Evolutionary conservation across 2,797 vertebrate genomes (phyloP), one percentile per base, ranked within the genome.

Genomic region (Chromis chromis): DNA sequence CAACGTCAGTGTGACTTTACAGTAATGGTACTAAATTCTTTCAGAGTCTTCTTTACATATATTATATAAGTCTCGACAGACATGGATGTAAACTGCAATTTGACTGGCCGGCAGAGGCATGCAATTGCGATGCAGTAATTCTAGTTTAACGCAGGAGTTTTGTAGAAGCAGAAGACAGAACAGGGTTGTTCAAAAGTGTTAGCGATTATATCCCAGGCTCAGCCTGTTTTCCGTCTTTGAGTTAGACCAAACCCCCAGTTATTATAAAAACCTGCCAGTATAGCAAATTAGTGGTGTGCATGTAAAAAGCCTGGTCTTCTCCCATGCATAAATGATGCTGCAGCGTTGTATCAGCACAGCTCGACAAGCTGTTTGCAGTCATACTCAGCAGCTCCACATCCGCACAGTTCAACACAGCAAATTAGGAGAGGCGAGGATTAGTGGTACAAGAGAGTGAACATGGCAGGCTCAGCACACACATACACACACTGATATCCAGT

Each of bases 391-490:
- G 86, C 86, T 89, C 84, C 83, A 88, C 86, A 83, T 87, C 84
- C 78, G 58, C 81, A 84, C 82, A 81, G 65, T 84, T 91, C 90
- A 86, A 88, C 90, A 70, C 82, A 86, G 88, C 92, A 93, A 93
- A 93, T 89, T 91, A 93, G 90, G 86, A 92, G 82, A 84, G 84
- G 89, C 66, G 79, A 86, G 81, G 90, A 94, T 94, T 93, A 92
- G 86, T 59, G 65, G 62, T 85, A 91, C 81, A 76, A 91, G 78
- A 85, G 81, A 86, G 80, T 82, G 79, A 87, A 90, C 89, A 92
- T 90, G 85, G 83, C 89, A 91, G 88, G 83, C 86, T 84, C 69
- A 42, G 66, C 80, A 63, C 83, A 79, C 85, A 70, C 78, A 65
- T 55, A 65, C 19, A 21, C 76, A 74, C 73, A 27, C 48, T n/a